These are phyloP conservation scores for Pempheris klunzingeri DNA, from an alignment of 2,797 vertebrate genomes.

Conservation along the genomic window DNA sequence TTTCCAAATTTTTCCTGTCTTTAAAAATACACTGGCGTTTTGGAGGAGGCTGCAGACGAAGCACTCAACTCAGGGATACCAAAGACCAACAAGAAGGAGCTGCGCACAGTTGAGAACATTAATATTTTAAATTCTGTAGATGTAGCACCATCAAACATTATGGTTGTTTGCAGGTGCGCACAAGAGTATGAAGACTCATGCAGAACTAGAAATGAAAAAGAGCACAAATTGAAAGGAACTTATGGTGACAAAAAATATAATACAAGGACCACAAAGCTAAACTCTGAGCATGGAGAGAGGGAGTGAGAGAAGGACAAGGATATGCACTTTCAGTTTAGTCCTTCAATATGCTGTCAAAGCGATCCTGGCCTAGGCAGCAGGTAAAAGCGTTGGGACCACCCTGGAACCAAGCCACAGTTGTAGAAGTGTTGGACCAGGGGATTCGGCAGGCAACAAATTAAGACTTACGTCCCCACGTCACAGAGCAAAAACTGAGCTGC, in stretches of 20 bases:
- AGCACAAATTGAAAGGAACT: constrained; percentile 5
- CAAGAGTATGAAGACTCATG: neutral
- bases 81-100: neutral
- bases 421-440: constrained; percentile 61
- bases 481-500: constrained; percentile 64
- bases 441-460: constrained; percentile 74
- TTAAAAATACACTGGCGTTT: constrained; percentile 2
- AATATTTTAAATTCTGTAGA: neutral
- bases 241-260: neutral
- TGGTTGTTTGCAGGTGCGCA: neutral
- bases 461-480: constrained; percentile 75
- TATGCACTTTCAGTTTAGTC: constrained; percentile 64
- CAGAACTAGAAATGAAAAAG: constrained; percentile 21
- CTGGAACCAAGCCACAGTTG: constrained; percentile 62
- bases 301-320: constrained; percentile 31
- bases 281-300: constrained; percentile 15
- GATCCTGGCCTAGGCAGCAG: constrained; percentile 62
- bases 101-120: neutral
- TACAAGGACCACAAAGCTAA: neutral
- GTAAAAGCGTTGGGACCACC: constrained; percentile 66
- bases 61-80: neutral
- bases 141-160: neutral
- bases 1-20: neutral
- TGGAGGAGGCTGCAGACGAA: neutral
- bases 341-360: constrained; percentile 68